Evolutionary conservation across 2,888 invertebrate genomes (phyloP), one percentile per base, ranked within the genome.

Genomic region (Microchrysa polita): DNA sequence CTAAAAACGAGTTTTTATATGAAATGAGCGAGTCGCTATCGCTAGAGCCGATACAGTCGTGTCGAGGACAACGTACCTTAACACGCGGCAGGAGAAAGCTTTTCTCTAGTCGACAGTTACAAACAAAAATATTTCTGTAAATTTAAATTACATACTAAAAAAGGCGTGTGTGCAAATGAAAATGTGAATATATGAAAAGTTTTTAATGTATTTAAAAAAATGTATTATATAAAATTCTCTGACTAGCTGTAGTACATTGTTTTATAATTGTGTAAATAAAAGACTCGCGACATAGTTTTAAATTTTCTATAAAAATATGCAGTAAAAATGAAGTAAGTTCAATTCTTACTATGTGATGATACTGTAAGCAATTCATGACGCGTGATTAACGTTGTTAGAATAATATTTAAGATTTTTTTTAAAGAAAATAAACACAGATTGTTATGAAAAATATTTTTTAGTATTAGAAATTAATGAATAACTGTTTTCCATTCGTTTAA

Each of bases 271-370:
- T 40, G 55, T 20, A 60, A 34, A 60, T 63, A 40, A 63, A 63
- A 63, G 60, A 60, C 60, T 60, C 34, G 60, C 60, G 23, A 63
- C 40, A 40, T 16, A 34, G 27, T 27, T 27, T 60, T n/a, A 14
- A 60, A 23, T 10, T 55, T 55, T 18, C 10, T 20, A 10, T 16
- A 55, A 22, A 16, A 55, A 18, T 12, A 34, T 60, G 9, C 27
- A n/a, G 12, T 34, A 34, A 34, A 9, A 22, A 22, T 61, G 16
- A 34, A 5, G 5, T 16, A 34, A 42, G 16, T 42, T 63, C 18
- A 55, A 55, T 16, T 22, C 55, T 55, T 16, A 55, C 55, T 55
- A 20, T 63, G 61, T 63, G 61, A 63, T 63, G 18, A 63, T 63
- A 63, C 40, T 63, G 16, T 59, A 23, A 59, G 22, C 40, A 18